Base-by-base conservation (phyloP, 2,888 invertebrate species). In the Panorpa germanica region DNA sequence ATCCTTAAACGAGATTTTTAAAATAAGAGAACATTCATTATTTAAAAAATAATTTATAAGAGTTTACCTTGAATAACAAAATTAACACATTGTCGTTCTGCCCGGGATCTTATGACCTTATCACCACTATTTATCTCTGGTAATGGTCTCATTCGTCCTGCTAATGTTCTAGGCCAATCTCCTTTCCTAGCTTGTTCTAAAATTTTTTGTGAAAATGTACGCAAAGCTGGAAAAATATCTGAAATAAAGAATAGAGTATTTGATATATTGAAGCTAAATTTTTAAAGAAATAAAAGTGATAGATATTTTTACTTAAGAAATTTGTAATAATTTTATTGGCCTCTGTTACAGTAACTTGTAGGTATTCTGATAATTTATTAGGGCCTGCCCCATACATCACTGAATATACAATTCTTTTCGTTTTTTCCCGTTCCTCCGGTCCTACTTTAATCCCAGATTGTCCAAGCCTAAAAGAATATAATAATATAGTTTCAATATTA, bases 371-470 rank as follows among this genome's bases (percentile, higher is more conserved):
- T 19, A 62, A 50, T 40, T 47, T 54, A 29, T 50, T 40, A 6
- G 48, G 37, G 35, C 62, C 61, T 5, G 60, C 61, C 38, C 62
- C 62, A 48, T 63, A 63, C 47, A 61, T 44, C 25, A 52, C 49
- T 10, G 60, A 59, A 48, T 62, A 62, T 37, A 61, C 56, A 16
- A 61, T 42, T 28, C 57, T 55, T 46, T 63, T 62, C 7, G 60
- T 60, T 32, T 57, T 56, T 45, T 55, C 57, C 36, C 62, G 53
- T 32, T 61, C 58, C 9, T 40, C 49, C 1, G 28, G 7, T 0
- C 39, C 37, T 30, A 60, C 44, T 2, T 40, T 46, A 2, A 18
- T 31, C 19, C 40, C 46, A 0, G 45, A 24, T 39, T 53, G 53
- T 25, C 46, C 43, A 19, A 58, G 36, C 56, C 61, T 61, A 34